Conservation (phyloP, 2,888 invertebrate genomes). For the Drosophila tanythrix region DNA sequence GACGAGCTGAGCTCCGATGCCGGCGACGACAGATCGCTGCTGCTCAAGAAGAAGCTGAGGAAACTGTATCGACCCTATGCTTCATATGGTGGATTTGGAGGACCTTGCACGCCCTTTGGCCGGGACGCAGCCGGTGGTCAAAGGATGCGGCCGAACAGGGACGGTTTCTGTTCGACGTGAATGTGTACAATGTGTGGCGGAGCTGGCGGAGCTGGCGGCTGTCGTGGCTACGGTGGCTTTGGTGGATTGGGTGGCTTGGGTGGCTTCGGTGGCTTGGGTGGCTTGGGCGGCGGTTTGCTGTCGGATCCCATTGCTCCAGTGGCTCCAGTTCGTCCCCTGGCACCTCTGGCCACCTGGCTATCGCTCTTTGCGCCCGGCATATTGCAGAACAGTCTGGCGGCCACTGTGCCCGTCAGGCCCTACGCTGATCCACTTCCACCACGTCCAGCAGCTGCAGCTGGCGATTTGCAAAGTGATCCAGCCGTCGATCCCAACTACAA, state of each 20-base stretch:
- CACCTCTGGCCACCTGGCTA: slow-evolving; percentile 78
- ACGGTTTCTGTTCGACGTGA: slow-evolving; percentile 83
- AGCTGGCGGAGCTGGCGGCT: slow-evolving; percentile 51
- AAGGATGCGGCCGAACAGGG: slow-evolving; percentile 77
- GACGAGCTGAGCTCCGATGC: slow-evolving; percentile 54
- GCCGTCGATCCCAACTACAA: slow-evolving; percentile 79
- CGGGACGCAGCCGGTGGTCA: slow-evolving; percentile 62
- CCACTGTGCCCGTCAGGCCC: slow-evolving; percentile 55
- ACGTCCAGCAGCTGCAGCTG: slow-evolving; percentile 39
- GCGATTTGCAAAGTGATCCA: slow-evolving; percentile 74
- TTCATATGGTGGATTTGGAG: slow-evolving; percentile 38
- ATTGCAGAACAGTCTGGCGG: slow-evolving; percentile 71
- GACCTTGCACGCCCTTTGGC: slow-evolving; percentile 72
- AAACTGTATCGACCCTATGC: slow-evolving; percentile 47
- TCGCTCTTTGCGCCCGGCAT: slow-evolving; percentile 82
- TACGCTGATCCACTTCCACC: slow-evolving; percentile 39
- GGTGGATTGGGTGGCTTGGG: slow-evolving; percentile 21
- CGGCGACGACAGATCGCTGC: slow-evolving; percentile 60
- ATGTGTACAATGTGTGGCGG: slow-evolving; percentile 83
- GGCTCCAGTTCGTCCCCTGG: slow-evolving; percentile 67
- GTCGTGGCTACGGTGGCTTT: slow-evolving; percentile 47
- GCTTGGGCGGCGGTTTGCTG: slow-evolving; percentile 62
- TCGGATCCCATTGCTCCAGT: slow-evolving; percentile 67
- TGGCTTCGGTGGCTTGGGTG: slow-evolving; percentile 45
- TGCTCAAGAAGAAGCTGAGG: slow-evolving; percentile 67